Conservation (phyloP, 2,797 vertebrate genomes). For the Columba guinea region DNA sequence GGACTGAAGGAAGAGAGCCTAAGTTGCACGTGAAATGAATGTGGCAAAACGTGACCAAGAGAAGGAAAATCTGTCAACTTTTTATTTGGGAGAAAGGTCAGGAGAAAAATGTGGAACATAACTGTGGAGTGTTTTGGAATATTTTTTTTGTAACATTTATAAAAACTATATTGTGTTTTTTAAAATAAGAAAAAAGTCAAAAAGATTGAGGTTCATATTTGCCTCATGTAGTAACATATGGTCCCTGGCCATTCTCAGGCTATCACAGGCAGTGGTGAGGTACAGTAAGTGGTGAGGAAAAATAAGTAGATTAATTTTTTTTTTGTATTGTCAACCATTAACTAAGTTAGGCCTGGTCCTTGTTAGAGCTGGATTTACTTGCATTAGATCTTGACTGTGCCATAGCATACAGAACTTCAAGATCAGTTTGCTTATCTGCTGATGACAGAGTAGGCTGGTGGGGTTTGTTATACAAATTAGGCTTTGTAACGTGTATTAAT, state of each 20-base stretch:
- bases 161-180: not conserved
- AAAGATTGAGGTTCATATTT: not conserved
- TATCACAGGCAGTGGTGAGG: not conserved
- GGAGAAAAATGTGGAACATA: not conserved
- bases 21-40: not conserved
- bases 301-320: not conserved
- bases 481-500: not conserved
- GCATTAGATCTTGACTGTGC: not conserved
- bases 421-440: not conserved
- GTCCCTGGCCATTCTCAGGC: not conserved
- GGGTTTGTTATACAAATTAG: not conserved
- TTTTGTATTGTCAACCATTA: not conserved
- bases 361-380: not conserved
- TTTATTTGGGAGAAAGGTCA: not conserved
- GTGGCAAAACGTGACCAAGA: not conserved
- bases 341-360: not conserved
- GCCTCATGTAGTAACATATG: rapidly evolving
- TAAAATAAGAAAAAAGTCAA: not conserved
- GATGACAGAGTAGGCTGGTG: not conserved
- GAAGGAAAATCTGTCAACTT: not conserved
- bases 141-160: not conserved
- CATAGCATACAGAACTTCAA: not conserved
- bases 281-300: not conserved
- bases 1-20: not conserved
- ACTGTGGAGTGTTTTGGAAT: not conserved